Evolutionary conservation across 2,797 vertebrate genomes (phyloP), one percentile per base, ranked within the genome.

Genomic region (Lacerta bilineata): DNA sequence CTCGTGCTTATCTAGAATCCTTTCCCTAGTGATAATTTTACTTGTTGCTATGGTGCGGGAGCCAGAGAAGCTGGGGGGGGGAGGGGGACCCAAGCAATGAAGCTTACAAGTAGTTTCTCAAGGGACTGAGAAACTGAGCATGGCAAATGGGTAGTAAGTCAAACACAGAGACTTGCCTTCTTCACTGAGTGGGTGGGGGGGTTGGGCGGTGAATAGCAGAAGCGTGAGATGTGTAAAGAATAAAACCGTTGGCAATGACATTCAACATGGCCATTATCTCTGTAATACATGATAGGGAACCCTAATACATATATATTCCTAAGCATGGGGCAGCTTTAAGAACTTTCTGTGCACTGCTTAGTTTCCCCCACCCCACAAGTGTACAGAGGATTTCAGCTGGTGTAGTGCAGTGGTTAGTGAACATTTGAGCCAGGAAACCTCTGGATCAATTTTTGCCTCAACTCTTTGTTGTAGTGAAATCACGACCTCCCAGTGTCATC

Each of bases 41-140:
- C 80, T 89, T 91, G 94, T 96, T 96, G 94, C 95, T 93, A 95
- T 95, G 94, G 94, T 92, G 87, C 84, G 92, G 87, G 89, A 94
- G 39, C 78, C 91, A 93, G 71, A 88, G 89, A 88, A 78, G 84
- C 43, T 27, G 64, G 50, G 4, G 50, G 74, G 43, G 93, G 86
- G 83, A 91, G 88, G 88, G 91, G 71, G 41, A 94, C 92, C 90
- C 84, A 90, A 90, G 92, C 92, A 93, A 95, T 91, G 75, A 95
- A 90, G 55, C 88, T 89, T 93, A 90, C 86, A 92, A 93, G 90
- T 90, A 93, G 90, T 93, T 93, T 95, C 93, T 93, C 90, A 69
- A 79, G 88, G 89, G 92, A 93, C 36, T 13, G 0, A 87, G 61
- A 39, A 90, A 59, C 83, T 89, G 92, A 92, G 72, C 88, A 93